These are phyloP conservation scores for Ceratosolen solmsi DNA, from an alignment of 1,140 invertebrate species.

Conservation along the genomic window DNA sequence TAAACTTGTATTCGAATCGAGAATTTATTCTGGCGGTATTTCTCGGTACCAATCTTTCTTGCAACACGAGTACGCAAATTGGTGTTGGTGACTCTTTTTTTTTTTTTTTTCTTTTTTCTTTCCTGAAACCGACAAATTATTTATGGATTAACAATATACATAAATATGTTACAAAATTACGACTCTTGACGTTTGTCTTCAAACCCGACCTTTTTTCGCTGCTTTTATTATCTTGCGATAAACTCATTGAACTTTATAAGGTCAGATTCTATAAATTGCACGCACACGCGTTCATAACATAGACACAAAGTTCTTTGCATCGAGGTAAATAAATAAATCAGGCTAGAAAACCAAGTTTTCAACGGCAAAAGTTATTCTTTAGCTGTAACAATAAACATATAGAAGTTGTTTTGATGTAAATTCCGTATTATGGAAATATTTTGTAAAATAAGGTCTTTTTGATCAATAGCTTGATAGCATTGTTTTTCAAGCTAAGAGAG, in stretches of 20 bases:
- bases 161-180: too few relatives aligned
- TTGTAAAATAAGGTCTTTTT: not conserved
- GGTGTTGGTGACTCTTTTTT: too few relatives aligned
- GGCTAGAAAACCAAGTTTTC: not conserved
- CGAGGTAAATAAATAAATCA: slow-evolving; percentile 2
- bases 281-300: not conserved
- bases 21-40: not conserved
- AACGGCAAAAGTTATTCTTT: not conserved
- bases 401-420: not conserved
- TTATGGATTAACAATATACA: too few relatives aligned
- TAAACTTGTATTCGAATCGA: not conserved
- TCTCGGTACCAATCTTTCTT: too few relatives aligned
- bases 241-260: not conserved
- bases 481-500: not conserved
- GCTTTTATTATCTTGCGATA: not conserved
- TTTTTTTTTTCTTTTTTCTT: too few relatives aligned
- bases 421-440: not conserved
- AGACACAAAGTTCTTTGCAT: not conserved
- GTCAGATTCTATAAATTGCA: not conserved
- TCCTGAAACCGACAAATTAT: too few relatives aligned
- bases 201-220: not conserved
- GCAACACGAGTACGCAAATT: too few relatives aligned
- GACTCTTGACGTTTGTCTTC: too few relatives aligned
- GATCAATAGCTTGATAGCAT: not conserved
- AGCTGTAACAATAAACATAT: not conserved